Conservation (phyloP, 1,140 invertebrate species). For the Drosophila pachea region DNA sequence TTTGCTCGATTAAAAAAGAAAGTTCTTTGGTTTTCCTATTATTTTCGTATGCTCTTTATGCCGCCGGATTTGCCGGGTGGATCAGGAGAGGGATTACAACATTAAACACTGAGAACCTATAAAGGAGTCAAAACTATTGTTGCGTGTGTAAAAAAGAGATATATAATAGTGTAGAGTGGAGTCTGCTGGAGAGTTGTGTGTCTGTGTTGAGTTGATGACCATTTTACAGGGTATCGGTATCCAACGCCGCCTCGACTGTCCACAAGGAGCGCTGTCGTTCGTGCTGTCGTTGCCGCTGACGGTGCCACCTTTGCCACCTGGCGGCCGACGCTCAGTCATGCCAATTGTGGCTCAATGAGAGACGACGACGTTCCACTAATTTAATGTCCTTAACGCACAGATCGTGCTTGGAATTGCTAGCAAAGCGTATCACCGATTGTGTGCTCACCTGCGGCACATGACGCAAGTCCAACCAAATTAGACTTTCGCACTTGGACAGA, state of each 20-base stretch:
- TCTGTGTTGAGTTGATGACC: too few species aligned
- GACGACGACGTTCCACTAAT: slow-evolving; percentile 81
- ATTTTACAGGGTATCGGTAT: neutral
- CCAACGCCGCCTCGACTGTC: neutral
- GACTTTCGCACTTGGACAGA: slow-evolving; percentile 82
- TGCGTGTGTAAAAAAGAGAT: too few species aligned
- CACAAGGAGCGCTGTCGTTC: slow-evolving; percentile 3
- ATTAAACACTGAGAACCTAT: too few species aligned
- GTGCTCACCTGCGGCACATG: slow-evolving; percentile 88
- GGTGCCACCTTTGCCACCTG: neutral
- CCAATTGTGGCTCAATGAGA: slow-evolving; percentile 43
- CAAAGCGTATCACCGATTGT: slow-evolving; percentile 89
- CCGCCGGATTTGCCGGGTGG: neutral
- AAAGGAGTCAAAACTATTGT: too few species aligned
- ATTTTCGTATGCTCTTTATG: neutral
- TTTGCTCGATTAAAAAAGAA: slow-evolving; percentile 2
- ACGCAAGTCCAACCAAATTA: slow-evolving; percentile 85
- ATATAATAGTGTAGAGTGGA: too few species aligned
- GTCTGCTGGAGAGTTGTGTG: too few species aligned
- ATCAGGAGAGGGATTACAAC: neutral
- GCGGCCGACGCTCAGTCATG: slow-evolving; percentile 17
- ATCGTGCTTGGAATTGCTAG: slow-evolving; percentile 86
- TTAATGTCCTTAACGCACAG: slow-evolving; percentile 88
- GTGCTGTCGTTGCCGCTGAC: neutral
- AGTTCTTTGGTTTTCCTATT: slow-evolving; percentile 13